Percentiles rank a stretch among this genome's conserved stretches.
Evolutionary conservation across 2,888 invertebrate genomes (phyloP).

Genomic region (Athalia rosae): DNA sequence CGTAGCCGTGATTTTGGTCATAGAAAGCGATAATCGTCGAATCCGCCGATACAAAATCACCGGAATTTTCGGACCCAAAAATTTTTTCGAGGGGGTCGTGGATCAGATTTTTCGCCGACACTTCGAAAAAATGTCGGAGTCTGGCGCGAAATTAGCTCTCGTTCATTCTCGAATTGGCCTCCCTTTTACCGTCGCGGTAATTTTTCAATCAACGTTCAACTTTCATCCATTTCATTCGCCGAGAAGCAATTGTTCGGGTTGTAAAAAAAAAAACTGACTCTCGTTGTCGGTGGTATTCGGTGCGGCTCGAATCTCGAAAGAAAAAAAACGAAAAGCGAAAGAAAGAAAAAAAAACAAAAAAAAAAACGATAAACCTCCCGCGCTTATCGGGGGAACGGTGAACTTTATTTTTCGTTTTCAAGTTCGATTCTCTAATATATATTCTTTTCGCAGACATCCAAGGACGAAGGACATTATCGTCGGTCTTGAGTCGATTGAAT

Average conservation of each 20-base stretch:
- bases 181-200: not conserved
- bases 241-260: not conserved
- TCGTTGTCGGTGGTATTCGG: not conserved
- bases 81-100: too few species aligned
- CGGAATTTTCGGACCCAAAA: too few species aligned
- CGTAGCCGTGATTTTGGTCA: too few species aligned
- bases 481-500: slow-evolving; percentile 1
- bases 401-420: not conserved
- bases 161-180: slow-evolving; percentile 34
- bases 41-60: not conserved
- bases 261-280: too few species aligned
- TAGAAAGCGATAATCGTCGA: not conserved
- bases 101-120: too few species aligned
- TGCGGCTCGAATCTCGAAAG: not conserved
- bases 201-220: slow-evolving; percentile 27
- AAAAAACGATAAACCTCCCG: too few species aligned
- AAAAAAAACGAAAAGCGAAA: not conserved
- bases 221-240: slow-evolving; percentile 21
- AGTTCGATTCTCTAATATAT: too few species aligned
- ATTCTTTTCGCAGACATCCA: not conserved
- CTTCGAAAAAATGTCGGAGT: not conserved
- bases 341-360: too few species aligned
- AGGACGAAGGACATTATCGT: slow-evolving; percentile 9
- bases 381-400: not conserved
- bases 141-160: not conserved